Evolutionary conservation across 2,113 vertebrate genomes (phyloP).

Genomic region (Cricetomys ansorgei): DNA sequence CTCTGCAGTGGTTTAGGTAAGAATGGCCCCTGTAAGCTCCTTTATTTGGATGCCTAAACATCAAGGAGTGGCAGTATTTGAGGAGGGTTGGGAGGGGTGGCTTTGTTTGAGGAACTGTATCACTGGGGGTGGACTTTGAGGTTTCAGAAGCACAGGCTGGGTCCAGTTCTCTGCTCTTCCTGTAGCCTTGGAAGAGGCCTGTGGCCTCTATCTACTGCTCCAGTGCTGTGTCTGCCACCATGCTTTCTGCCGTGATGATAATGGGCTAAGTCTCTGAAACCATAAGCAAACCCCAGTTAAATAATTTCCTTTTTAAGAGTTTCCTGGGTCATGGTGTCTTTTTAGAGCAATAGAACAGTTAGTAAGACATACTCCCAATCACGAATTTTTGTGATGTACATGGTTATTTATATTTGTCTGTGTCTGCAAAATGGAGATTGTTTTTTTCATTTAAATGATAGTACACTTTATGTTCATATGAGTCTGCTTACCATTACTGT

Average conservation of each 20-base stretch:
- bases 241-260: background rate
- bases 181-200: background rate
- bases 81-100: background rate
- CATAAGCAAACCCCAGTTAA: background rate
- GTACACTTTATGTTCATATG: background rate
- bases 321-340: background rate
- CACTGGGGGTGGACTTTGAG: background rate
- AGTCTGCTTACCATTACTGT: background rate
- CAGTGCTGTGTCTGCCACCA: rapidly evolving
- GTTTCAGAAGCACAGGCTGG: background rate
- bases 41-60: background rate
- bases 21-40: background rate
- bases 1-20: background rate
- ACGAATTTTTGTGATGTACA: background rate
- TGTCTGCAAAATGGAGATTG: background rate
- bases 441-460: background rate
- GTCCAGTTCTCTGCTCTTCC: background rate
- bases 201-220: background rate
- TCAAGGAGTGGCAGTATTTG: background rate
- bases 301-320: background rate
- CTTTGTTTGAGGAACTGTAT: background rate
- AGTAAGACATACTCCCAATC: background rate
- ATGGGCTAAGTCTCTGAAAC: no score
- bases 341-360: background rate
- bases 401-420: background rate